Conservation (phyloP, 2,113 vertebrate genomes). For the Pholis gunnellus region DNA sequence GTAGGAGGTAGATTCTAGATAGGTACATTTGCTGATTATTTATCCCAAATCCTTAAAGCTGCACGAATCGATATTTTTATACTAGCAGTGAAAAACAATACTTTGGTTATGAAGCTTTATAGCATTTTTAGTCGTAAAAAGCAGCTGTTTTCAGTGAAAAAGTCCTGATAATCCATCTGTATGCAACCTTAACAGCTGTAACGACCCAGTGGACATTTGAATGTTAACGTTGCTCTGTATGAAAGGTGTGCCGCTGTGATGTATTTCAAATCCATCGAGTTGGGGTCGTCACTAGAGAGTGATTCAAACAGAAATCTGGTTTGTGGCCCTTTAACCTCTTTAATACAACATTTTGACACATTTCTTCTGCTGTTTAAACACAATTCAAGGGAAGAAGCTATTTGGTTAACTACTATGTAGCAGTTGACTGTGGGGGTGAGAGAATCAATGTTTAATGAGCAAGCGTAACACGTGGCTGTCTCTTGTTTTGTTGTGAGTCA, state of each 20-base stretch:
- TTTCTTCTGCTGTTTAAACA: slow-evolving; percentile 20
- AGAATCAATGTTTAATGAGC: slow-evolving; percentile 43
- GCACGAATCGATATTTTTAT: not conserved
- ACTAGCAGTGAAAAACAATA: not conserved
- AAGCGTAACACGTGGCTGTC: slow-evolving; percentile 23
- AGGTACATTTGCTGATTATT: not conserved
- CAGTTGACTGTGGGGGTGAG: slow-evolving; percentile 2
- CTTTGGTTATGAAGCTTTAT: too few species aligned
- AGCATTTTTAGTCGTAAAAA: not conserved
- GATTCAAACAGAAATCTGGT: not conserved
- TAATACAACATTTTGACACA: not conserved
- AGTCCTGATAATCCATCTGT: too few species aligned
- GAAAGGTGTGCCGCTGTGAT: not conserved
- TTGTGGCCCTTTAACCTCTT: not conserved
- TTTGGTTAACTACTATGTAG: slow-evolving; percentile 19
- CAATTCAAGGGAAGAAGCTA: not conserved
- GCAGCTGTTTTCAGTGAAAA: not conserved
- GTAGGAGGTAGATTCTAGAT: not conserved
- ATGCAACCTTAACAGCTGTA: not conserved
- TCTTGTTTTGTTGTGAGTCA: slow-evolving; percentile 7
- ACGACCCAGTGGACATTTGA: not conserved
- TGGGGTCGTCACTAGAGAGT: not conserved
- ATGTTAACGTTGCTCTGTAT: not conserved
- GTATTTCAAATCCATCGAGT: too few species aligned
- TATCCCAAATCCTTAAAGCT: not conserved